Evolutionary conservation across 92 coral and sea anemone species (phyloP), one percentile per base, ranked within the genome.

Genomic region (Paragorgia papillata): DNA sequence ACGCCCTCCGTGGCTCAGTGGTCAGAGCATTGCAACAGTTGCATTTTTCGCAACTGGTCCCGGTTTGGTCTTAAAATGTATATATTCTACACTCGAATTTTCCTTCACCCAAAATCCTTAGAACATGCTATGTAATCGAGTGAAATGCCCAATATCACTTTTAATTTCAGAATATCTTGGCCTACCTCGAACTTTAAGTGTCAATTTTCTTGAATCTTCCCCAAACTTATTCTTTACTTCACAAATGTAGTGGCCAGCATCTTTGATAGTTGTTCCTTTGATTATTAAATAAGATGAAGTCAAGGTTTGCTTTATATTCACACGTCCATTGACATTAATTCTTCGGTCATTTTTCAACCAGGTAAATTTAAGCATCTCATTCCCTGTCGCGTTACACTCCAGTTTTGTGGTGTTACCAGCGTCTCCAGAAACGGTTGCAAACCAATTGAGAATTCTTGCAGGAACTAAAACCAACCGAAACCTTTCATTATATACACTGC

Each of bases 141-240:
- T n/a, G n/a, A n/a, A n/a, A n/a, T n/a, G n/a, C n/a, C n/a, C n/a
- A n/a, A n/a, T n/a, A n/a, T n/a, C n/a, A n/a, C n/a, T n/a, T n/a
- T n/a, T n/a, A n/a, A n/a, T n/a, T n/a, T n/a, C n/a, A n/a, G n/a
- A n/a, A n/a, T n/a, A n/a, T n/a, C n/a, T 12, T 15, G 55, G 3
- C 84, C 79, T 86, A 93, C 97, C 90, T 82, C 91, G 93, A 17
- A 85, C 89, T 8, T 65, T 86, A 55, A 93, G 82, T 34, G 41
- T 75, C 59, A 90, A 83, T 0, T 60, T 74, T 84, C 79, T 82
- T 20, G 13, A 34, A 59, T 90, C 91, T 44, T 69, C 49, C 20
- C 97, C 97, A 83, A 81, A 90, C 3, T 46, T 25, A 85, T 93
- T 93, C 40, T 41, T 41, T 1, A 95, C 99, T 33, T 73, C 76